Evolutionary conservation across 2,113 vertebrate species (phyloP).

Genomic region (Planiliza haematocheilus): DNA sequence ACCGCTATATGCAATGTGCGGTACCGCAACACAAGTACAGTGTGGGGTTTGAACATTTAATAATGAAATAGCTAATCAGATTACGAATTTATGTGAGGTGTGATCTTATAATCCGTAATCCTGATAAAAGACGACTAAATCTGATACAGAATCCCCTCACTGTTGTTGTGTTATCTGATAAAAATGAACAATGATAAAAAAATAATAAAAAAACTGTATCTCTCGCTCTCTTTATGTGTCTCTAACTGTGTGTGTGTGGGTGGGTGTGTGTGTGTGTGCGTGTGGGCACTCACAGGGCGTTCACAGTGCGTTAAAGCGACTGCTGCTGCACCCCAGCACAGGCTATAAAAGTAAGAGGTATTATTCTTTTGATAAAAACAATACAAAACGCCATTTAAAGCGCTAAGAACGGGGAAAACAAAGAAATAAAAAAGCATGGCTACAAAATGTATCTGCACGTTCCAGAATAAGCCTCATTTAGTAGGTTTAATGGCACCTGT

Average conservation of each 20-base stretch:
- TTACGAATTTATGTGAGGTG: conserved; percentile 52
- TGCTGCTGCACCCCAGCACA: background rate
- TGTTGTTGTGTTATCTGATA: conserved; percentile 57
- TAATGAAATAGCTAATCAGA: conserved; percentile 64
- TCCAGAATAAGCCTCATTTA: background rate
- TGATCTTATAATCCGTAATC: conserved; percentile 73
- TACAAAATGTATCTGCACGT: background rate
- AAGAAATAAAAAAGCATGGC: background rate
- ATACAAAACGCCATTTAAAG: background rate
- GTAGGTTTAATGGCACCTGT: background rate
- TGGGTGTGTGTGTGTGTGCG: background rate
- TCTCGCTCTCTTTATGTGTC: background rate
- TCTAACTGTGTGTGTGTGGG: background rate
- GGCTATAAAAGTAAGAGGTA: background rate
- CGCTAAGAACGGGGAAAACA: background rate
- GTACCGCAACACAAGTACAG: conserved; percentile 23
- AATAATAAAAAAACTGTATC: background rate
- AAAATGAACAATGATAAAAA: conserved; percentile 40
- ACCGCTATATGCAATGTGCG: background rate
- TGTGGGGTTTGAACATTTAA: conserved; percentile 37
- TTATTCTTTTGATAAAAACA: background rate
- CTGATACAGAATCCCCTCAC: conserved; percentile 34
- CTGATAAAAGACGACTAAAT: conserved; percentile 56
- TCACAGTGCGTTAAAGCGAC: background rate
- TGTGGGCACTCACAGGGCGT: accelerated